phyloP scores from a whole-genome alignment of 2,797 vertebrate species.

The Tapera naevia region DNA sequence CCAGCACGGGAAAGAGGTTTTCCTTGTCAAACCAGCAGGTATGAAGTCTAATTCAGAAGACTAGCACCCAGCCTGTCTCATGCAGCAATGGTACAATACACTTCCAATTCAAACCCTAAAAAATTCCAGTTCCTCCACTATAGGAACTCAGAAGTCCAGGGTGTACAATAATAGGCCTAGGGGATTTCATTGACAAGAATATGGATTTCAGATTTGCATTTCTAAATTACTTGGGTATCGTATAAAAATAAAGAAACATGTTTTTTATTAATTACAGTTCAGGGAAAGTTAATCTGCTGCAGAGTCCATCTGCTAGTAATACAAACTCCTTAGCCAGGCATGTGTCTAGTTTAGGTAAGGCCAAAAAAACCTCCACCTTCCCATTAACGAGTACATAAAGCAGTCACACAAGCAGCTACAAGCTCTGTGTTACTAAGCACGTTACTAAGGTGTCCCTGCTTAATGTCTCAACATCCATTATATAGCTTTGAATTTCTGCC shows the following conservation, averaged over 20 bases:
- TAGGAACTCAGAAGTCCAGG: background rate
- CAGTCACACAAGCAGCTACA: fast-evolving
- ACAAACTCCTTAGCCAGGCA: background rate
- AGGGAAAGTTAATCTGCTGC: background rate
- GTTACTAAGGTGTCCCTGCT: background rate
- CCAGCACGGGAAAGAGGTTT: background rate
- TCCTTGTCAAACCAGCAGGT: background rate
- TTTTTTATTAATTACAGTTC: background rate
- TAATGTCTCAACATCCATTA: background rate
- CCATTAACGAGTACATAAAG: background rate
- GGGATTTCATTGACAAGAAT: background rate
- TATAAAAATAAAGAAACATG: background rate
- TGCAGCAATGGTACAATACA: background rate
- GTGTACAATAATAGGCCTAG: background rate
- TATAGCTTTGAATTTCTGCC: background rate
- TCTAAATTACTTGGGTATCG: background rate
- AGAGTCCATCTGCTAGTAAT: background rate
- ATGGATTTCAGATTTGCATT: background rate
- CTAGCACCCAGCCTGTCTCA: background rate
- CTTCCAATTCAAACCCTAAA: background rate
- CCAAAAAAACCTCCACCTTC: fast-evolving
- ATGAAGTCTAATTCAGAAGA: background rate
- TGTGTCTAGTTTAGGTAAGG: background rate
- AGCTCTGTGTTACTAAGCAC: background rate
- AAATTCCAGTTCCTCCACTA: background rate